phyloP scores from a whole-genome alignment of 1,140 invertebrate species.

The Lordiphosa mommai region DNA sequence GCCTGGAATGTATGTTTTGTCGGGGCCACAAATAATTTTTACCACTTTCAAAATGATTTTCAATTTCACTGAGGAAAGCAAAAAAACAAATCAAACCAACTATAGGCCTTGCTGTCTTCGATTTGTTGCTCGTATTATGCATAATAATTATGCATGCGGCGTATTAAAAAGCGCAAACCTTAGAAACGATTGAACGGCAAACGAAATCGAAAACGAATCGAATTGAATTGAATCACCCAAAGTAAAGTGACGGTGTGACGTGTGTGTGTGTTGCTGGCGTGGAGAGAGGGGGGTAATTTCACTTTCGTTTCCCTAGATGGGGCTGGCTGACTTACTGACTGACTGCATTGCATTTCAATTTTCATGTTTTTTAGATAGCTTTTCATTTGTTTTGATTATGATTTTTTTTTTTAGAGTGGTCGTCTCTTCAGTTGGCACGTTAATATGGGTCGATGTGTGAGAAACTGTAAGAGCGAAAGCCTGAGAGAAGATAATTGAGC shows the following conservation, averaged over 20 bases:
- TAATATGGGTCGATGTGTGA: constrained; percentile 51
- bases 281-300: constrained; percentile 43
- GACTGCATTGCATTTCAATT: constrained; percentile 45
- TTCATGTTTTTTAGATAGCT: constrained; percentile 14
- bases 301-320: constrained; percentile 68
- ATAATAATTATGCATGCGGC: constrained; percentile 69
- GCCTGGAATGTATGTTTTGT: constrained; percentile 53
- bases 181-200: constrained; percentile 57
- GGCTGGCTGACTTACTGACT: constrained; percentile 28
- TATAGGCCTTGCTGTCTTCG: constrained; percentile 40
- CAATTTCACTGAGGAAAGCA: constrained; percentile 59
- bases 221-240: constrained; percentile 27
- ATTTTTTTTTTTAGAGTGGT: constrained; percentile 42
- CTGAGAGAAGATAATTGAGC: constrained; percentile 9
- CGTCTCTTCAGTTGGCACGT: constrained; percentile 59
- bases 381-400: constrained; percentile 29
- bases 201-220: constrained; percentile 68
- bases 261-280: too few species aligned
- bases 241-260: too few species aligned
- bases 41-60: constrained; percentile 73
- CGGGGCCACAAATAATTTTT: constrained; percentile 52
- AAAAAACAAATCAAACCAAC: constrained; percentile 11
- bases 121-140: constrained; percentile 12
- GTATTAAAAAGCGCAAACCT: constrained; percentile 59
- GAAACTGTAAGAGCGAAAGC: constrained; percentile 27